Evolutionary conservation across 2,888 invertebrate species (phyloP), one percentile per base, ranked within the genome.

Genomic region (Globia sparganii): DNA sequence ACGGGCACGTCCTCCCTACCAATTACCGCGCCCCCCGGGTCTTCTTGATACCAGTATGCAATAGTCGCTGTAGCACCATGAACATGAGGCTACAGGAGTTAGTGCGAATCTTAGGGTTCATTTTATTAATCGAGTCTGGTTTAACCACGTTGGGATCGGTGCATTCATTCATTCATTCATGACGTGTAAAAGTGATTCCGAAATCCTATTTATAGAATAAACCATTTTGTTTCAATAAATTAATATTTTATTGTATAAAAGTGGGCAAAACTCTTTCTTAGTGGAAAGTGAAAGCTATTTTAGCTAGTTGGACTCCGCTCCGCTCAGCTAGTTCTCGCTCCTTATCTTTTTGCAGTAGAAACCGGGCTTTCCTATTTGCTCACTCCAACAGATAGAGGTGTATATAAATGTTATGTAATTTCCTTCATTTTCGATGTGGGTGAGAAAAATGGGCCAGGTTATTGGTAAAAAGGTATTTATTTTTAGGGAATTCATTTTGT

Each of bases 381-480:
- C 64, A 69, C 77, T 37, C 37, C 61, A 64, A 43, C 49, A 79
- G 84, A 87, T 78, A 87, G 77, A 72, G 68, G 76, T 70, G 65
- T 87, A 69, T 86, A 78, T 72, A 78, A 78, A 78, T 82, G 77
- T 79, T 82, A 78, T 81, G 80, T 84, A 72, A 87, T 87, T 87
- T 87, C 87, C 87, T 84, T 64, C 75, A 75, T 67, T 75, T 81
- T 81, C 28, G 25, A 37, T 49, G 37, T 74, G 43, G 18, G 28
- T 34, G 64, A 21, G 75, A 40, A 65, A 83, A 61, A 11, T 65
- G 13, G 18, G 25, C 34, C 49, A 59, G n/a, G 40, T 31, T 66
- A 79, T 31, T n/a, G 40, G 21, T 15, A 31, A 58, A 68, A 11
- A 31, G 28, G 18, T 46, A 34, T 46, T 58, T 75, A 13, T 58